Evolutionary conservation across 2,113 vertebrate genomes (phyloP), one percentile per base, ranked within the genome.

Genomic region (Neodontobutis hainanensis): DNA sequence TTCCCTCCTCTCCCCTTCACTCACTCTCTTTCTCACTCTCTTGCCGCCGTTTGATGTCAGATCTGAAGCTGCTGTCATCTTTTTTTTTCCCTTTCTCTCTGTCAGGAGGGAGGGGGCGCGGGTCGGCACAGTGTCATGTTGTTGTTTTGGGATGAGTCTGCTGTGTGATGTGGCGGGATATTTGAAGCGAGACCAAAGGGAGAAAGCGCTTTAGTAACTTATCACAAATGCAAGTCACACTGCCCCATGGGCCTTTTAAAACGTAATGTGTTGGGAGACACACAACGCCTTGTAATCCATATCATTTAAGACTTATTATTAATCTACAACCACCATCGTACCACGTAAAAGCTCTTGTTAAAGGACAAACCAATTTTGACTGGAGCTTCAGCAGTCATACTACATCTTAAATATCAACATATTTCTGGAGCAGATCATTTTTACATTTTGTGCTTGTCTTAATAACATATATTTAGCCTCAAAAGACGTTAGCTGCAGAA

Each of bases 51-150:
- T 90, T 91, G 90, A 90, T 89, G 90, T 89, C 82, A 89, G 87
- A 88, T 90, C 90, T 89, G 77, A 90, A 90, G 85, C 85, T 55
- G 82, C 88, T 90, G 90, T 90, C 88, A 88, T 85, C 84, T 75
- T 66, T 75, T 81, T 67, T 73, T 50, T 49, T n/a, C 32, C 59
- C 79, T 60, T 61, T 69, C 73, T 78, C 77, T 75, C 81, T 77
- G 76, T 45, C 77, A 84, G 89, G 78, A 78, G 81, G 81, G 81
- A 84, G 83, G 81, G 81, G 76, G 83, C 34, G 82, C 61, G 63
- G 84, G 86, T 85, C 87, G 80, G 64, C 65, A 68, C 62, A 80
- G 84, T 88, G 88, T 86, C 88, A 87, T 82, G 87, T 90, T 89
- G 86, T 88, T 89, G 85, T 89, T 89, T 88, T 81, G 85, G 84